Evolutionary conservation across 1,140 invertebrate species (phyloP), one percentile per base, ranked within the genome.

Genomic region (Cecropterus lyciades): DNA sequence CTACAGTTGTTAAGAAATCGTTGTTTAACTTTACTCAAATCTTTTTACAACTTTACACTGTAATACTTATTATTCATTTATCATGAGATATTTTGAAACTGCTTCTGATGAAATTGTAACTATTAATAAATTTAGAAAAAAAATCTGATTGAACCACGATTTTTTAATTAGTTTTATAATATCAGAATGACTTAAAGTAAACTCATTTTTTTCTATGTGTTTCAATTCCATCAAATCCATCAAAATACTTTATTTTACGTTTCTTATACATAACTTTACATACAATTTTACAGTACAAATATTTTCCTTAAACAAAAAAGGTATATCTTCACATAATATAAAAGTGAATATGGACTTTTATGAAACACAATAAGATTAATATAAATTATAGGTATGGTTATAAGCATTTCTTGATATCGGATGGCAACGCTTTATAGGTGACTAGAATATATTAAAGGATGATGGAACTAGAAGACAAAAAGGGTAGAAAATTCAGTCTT

Each of bases 11-110:
- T 65, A 69, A 67, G 55, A 56, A 66, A 73, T 79, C 81, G 81
- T 82, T 84, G 82, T 80, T 65, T 67, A 62, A 52, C 17, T 69
- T 75, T 65, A 72, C 67, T 72, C 69, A 65, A 73, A 71, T 33
- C 24, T 80, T 80, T 84, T 69, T 82, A 80, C 79, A 84, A 73
- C 55, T 76, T 73, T 79, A 82, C 56, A 59, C 60, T 33, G 43
- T 46, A 11, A 46, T 57, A 24, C 3, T 30, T 30, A 13, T 46
- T 46, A 30, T 24, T 11, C 20, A 72, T 62, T 67, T 52, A 65
- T 62, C 43, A 69, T 67, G 24, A 52, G 13, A 51, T 65, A 46
- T 52, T 67, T 2, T 15, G 48, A 49, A 51, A 51, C 16, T 60
- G 64, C 30, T 59, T 65, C n/a, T 46, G 48, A 57, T 62, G 66